phyloP scores from a whole-genome alignment of 2,797 vertebrate species.

The Meda fulgida region DNA sequence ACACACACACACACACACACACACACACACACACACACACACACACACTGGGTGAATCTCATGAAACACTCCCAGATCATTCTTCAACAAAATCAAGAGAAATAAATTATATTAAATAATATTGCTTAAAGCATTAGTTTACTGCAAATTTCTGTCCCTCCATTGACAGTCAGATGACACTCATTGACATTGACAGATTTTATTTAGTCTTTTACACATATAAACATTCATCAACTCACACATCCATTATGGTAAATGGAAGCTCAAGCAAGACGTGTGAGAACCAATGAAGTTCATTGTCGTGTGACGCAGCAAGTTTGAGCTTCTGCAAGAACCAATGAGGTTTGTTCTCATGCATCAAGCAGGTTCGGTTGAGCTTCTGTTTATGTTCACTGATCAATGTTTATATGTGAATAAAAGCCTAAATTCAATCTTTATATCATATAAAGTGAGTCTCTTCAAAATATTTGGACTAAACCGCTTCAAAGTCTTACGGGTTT shows the following conservation, averaged over 20 bases:
- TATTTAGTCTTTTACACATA: no score
- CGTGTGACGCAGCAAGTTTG: neutral
- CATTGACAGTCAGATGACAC: no score
- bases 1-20: constrained; percentile 4
- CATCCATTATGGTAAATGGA: no score
- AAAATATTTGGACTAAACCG: no score
- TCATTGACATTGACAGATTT: no score
- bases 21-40: constrained; percentile 16
- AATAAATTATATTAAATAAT: neutral
- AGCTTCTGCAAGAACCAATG: neutral
- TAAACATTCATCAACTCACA: no score
- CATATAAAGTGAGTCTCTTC: no score
- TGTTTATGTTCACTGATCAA: neutral
- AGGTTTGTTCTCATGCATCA: neutral
- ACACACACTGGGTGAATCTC: neutral
- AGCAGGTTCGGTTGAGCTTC: neutral
- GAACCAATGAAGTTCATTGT: no score
- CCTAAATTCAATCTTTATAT: neutral
- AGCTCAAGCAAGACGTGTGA: neutral
- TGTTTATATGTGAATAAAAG: neutral
- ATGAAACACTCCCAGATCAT: neutral
- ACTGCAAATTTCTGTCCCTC: neutral
- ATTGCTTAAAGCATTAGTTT: neutral
- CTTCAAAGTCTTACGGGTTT: no score
- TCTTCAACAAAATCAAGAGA: neutral